phyloP scores from a whole-genome alignment of 2,888 invertebrate species.

The Drosophila algonquin region DNA sequence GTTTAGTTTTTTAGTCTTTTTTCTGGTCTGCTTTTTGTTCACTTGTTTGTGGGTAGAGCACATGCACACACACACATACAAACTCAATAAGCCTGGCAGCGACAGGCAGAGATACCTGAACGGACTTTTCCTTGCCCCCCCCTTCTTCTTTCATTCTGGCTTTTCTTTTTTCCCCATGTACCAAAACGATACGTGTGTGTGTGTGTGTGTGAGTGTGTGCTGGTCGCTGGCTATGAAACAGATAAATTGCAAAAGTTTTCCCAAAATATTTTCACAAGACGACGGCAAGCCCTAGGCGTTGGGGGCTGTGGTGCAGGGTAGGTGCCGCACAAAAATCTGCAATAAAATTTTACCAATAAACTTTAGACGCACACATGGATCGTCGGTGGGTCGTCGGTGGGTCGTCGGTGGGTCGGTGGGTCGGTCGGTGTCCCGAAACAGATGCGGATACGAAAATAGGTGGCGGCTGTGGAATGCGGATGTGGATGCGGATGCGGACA shows the following conservation, averaged over 20 bases:
- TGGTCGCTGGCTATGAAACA: slow-evolving; percentile 73
- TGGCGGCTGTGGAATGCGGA: slow-evolving; percentile 3
- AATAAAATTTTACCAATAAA: slow-evolving; percentile 78
- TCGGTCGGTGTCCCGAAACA: background rate
- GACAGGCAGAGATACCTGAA: slow-evolving; percentile 67
- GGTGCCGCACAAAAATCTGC: slow-evolving; percentile 69
- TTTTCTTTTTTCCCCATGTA: slow-evolving; percentile 34
- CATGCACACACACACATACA: background rate
- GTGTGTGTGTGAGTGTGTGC: slow-evolving; percentile 6
- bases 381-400: background rate
- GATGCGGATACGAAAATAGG: background rate
- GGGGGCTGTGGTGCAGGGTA: slow-evolving; percentile 7
- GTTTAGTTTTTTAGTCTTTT: slow-evolving; percentile 15
- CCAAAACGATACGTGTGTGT: background rate
- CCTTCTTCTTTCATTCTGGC: background rate
- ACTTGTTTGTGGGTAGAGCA: slow-evolving; percentile 1
- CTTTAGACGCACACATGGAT: slow-evolving; percentile 61
- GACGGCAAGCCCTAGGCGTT: slow-evolving; percentile 35
- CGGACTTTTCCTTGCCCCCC: slow-evolving; percentile 16
- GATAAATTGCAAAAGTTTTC: slow-evolving; percentile 77
- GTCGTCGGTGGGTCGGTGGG: background rate
- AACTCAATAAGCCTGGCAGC: slow-evolving; percentile 50
- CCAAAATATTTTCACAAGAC: slow-evolving; percentile 76
- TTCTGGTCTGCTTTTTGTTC: slow-evolving; percentile 16
- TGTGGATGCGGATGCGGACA: slow-evolving; percentile 60